Evolutionary conservation across 2,113 vertebrate species (phyloP).

Genomic region (Taxidea taxus): DNA sequence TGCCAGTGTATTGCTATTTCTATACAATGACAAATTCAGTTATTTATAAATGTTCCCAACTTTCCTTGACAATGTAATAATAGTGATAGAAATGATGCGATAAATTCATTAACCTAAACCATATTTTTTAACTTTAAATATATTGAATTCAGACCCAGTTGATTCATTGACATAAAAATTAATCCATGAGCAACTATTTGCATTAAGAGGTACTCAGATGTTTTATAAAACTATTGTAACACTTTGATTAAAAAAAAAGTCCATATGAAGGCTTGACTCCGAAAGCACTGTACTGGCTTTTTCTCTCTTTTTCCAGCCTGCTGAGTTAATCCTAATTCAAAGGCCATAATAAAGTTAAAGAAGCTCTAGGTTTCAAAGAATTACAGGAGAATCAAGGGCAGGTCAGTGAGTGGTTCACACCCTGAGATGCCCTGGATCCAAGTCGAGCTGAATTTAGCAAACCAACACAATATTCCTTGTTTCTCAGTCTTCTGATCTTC

Average conservation of each 20-base stretch:
- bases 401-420: not conserved
- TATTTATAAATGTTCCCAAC: not conserved
- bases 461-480: constrained; percentile 34
- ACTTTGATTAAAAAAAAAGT: not conserved
- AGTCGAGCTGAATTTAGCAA: constrained; percentile 14
- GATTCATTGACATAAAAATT: constrained; percentile 34
- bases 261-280: not conserved
- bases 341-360: constrained; percentile 28
- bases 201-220: not conserved
- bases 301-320: not conserved
- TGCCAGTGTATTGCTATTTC: not conserved
- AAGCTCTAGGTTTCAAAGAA: constrained; percentile 47
- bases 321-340: constrained; percentile 44
- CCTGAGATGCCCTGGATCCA: not conserved
- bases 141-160: not conserved
- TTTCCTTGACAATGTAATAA: not conserved
- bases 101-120: not conserved
- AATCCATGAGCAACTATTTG: not conserved
- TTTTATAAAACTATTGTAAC: constrained; percentile 42
- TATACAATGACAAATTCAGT: not conserved
- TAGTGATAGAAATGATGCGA: not conserved
- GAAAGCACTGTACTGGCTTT: not conserved
- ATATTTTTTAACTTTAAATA: not conserved
- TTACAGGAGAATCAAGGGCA: not conserved
- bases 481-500: constrained; percentile 10